Evolutionary conservation across 2,888 invertebrate species (phyloP), one percentile per base, ranked within the genome.

Genomic region (Arge pagana): DNA sequence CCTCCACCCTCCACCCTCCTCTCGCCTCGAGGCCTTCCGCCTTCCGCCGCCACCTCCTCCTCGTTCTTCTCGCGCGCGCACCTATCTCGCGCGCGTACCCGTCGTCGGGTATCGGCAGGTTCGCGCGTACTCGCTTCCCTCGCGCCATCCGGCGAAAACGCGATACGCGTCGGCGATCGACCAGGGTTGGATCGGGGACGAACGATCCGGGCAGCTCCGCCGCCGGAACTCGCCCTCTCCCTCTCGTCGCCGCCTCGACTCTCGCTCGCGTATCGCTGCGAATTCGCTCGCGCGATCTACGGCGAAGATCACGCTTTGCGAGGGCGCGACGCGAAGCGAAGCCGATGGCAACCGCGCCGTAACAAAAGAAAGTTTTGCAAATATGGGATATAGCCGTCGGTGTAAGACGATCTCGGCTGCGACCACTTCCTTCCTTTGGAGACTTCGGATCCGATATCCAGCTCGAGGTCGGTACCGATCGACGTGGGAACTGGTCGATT

Each of bases 401-500:
- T 70, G 74, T 74, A 74, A 74, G 72, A 66, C 61, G 74, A 74
- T 74, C 71, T 71, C 62, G 58, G 59, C n/a, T n/a, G n/a, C 62
- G 68, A 74, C 74, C 74, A 74, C 75, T 75, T 74, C 75, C 74
- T 75, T 73, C 72, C 72, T 71, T 63, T 63, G 50, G 39, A 59
- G 52, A 56, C 39, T 42, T 55, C 59, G 62, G 73, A 75, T 74
- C 74, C 72, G 68, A 74, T 75, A 72, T 72, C 75, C 70, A 70
- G 72, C 68, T 71, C 73, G 73, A 74, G 72, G 74, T 74, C 70
- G 68, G 55, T 67, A 71, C 64, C 67, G 70, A 71, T 66, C 72
- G 70, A 75, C 75, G 75, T 75, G 75, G 75, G 75, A 75, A 75
- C 74, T 72, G 67, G n/a, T 37, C 37, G 67, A 63, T 65, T 66